phyloP scores from a whole-genome alignment of 2,888 invertebrate genomes.

The Lacanobia oleracea region DNA sequence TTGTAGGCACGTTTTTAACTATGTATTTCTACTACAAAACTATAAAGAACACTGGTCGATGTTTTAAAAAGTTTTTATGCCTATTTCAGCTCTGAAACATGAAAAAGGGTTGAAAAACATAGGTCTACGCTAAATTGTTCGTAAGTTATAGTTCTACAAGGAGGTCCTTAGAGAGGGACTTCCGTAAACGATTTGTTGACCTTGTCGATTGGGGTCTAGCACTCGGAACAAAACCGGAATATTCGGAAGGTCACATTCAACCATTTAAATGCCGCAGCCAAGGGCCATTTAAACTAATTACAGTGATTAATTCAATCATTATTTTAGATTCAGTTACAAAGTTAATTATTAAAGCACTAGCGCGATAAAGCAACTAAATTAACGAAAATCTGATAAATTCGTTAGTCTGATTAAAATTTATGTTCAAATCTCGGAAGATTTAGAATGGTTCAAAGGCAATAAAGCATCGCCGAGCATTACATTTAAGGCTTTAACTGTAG shows the following conservation, averaged over 20 bases:
- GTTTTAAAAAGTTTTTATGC: neutral
- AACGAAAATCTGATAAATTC: slow-evolving; percentile 52
- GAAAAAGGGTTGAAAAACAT: slow-evolving; percentile 8
- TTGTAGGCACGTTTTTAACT: slow-evolving; percentile 26
- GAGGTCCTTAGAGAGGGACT: slow-evolving; percentile 57
- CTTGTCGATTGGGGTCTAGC: slow-evolving; percentile 62
- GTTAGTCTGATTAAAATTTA: slow-evolving; percentile 52
- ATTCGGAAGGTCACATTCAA: slow-evolving; percentile 58
- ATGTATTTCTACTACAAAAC: neutral
- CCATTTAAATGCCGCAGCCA: slow-evolving; percentile 49
- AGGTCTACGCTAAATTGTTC: slow-evolving; percentile 10
- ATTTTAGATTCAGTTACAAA: slow-evolving; percentile 48
- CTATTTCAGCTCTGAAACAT: neutral
- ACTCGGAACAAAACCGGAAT: slow-evolving; percentile 65
- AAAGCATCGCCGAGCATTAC: slow-evolving; percentile 78
- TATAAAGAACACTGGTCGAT: neutral
- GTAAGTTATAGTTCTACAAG: slow-evolving; percentile 32
- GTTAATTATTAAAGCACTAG: slow-evolving; percentile 35
- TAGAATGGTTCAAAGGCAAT: slow-evolving; percentile 69
- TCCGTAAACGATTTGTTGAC: slow-evolving; percentile 65
- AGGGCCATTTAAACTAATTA: slow-evolving; percentile 40
- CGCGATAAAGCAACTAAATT: slow-evolving; percentile 44
- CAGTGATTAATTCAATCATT: slow-evolving; percentile 45
- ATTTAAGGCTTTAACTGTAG: slow-evolving; percentile 86
- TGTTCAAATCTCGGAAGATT: slow-evolving; percentile 52